These are phyloP conservation scores for Thelaira solivaga DNA, from an alignment of 2,888 invertebrate species.

Conservation along the genomic window DNA sequence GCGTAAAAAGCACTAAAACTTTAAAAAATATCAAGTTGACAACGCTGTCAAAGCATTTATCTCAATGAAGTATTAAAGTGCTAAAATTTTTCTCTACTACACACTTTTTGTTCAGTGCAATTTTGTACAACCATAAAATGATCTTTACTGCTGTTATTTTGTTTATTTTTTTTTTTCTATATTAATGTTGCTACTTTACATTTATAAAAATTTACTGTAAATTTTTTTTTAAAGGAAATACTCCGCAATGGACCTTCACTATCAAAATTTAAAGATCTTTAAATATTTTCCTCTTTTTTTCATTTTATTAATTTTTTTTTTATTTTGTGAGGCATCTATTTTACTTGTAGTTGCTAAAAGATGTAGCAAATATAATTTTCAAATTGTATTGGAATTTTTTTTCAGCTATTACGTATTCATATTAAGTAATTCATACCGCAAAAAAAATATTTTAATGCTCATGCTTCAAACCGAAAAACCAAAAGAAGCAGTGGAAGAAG, in stretches of 20 bases:
- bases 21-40: too few species aligned
- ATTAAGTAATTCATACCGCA: slow-evolving; percentile 37
- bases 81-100: not conserved
- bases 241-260: slow-evolving; percentile 72
- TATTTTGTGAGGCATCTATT: slow-evolving; percentile 21
- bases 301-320: not conserved
- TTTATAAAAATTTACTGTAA: slow-evolving; percentile 48
- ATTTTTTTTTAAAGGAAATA: slow-evolving; percentile 66
- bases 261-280: slow-evolving; percentile 68
- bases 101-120: slow-evolving; percentile 28
- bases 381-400: slow-evolving; percentile 32
- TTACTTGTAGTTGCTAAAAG: not conserved
- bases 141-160: slow-evolving; percentile 7
- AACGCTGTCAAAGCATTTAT: too few species aligned
- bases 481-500: not conserved
- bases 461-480: not conserved
- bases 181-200: slow-evolving; percentile 50
- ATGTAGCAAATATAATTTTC: slow-evolving; percentile 4
- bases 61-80: too few species aligned
- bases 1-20: too few species aligned
- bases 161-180: slow-evolving; percentile 14
- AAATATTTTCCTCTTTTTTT: slow-evolving; percentile 6
- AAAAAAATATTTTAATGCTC: slow-evolving; percentile 15
- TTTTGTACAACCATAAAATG: not conserved
- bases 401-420: slow-evolving; percentile 49